Evolutionary conservation across 2,888 invertebrate genomes (phyloP), one percentile per base, ranked within the genome.

Genomic region (Fragum fragum): DNA sequence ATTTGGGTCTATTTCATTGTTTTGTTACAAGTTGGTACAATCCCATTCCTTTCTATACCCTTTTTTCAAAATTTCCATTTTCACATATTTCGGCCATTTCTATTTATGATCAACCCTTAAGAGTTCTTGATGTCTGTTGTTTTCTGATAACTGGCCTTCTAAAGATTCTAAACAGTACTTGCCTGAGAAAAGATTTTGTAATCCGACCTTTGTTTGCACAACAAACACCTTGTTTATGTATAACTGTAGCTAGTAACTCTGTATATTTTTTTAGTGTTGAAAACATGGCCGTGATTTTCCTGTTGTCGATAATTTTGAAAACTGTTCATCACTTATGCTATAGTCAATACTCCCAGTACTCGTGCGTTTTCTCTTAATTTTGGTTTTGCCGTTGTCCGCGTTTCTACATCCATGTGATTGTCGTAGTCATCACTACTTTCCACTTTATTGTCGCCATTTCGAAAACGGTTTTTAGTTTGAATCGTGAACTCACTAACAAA

Each of bases 261-360:
- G 42, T 47, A 18, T 68, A 42, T 68, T 23, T 42, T 1, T 16
- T 68, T 9, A 68, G 14, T 16, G 68, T 14, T 14, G 9, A 11
- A 42, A 68, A 68, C 39, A 42, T 68, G 9, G 42, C 32, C 42
- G n/a, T 36, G 1, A 26, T 42, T 68, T 21, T 14, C 42, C 68
- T 6, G 68, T 6, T 1, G 68, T 68, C 26, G 68, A 68, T 14
- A 68, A 32, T 42, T 42, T 39, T 39, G 68, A n/a, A 42, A 68
- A 68, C n/a, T 42, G 23, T 42, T 39, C 47, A 42, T 14, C n/a
- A 16, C 52, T n/a, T n/a, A 52, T 21, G 14, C 21, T 52, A 16
- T 52, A 5, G 14, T 21, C 21, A 52, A 52, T 21, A 52, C 52
- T 14, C 21, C 52, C 52, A 16, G 16, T 52, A 21, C 52, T 52